phyloP scores from a whole-genome alignment of 2,888 invertebrate species.

The Cosmopolites sordidus region DNA sequence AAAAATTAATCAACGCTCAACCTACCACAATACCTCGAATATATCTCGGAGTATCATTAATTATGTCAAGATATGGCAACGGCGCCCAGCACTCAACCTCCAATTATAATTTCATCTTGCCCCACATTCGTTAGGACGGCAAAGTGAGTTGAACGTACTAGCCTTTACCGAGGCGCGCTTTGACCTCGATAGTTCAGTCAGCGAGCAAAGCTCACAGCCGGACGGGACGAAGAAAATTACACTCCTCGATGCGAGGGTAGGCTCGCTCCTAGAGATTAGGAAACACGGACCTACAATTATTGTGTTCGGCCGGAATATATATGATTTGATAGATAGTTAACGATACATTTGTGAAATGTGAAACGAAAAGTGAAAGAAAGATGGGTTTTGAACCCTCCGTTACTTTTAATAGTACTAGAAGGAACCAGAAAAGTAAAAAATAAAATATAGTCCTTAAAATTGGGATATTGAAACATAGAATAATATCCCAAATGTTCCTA shows the following conservation, averaged over 20 bases:
- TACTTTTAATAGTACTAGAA: too few species aligned
- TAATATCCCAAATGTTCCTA: too few species aligned
- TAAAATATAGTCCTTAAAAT: too few species aligned
- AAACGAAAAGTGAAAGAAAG: too few species aligned
- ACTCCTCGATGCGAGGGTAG: conserved; percentile 36
- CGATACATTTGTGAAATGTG: too few species aligned
- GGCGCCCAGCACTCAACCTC: conserved; percentile 42
- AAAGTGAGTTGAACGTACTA: conserved; percentile 57
- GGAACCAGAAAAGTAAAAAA: too few species aligned
- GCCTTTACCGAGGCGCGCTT: conserved; percentile 50
- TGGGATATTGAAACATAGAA: too few species aligned
- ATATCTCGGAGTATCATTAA: neutral
- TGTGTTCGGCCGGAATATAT: conserved; percentile 6
- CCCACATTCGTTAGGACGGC: conserved; percentile 54
- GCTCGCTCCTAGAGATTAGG: conserved; percentile 42
- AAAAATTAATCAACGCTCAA: too few species aligned
- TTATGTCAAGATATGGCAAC: conserved; percentile 11
- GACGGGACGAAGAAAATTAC: conserved; percentile 24
- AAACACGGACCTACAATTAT: conserved; percentile 8
- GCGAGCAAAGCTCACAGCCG: conserved; percentile 2
- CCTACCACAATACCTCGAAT: too few species aligned
- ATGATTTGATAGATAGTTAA: too few species aligned
- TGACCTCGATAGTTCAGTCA: conserved; percentile 43
- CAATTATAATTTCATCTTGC: conserved; percentile 61
- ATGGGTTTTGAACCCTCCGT: too few species aligned